Base-by-base conservation (phyloP, 2,797 vertebrate genomes). In the Parauchenoglanis punctatus region DNA sequence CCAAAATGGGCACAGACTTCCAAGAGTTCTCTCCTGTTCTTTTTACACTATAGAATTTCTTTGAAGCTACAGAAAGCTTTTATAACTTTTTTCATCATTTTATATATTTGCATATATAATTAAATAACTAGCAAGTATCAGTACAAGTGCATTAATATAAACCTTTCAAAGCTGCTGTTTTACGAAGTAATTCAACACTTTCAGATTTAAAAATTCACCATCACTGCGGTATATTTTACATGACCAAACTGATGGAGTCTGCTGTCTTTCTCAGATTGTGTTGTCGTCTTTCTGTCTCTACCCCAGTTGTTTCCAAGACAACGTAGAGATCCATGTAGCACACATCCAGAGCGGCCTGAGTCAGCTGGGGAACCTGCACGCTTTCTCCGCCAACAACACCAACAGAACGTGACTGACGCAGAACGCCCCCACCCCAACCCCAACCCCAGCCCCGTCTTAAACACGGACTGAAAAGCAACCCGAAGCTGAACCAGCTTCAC, bases 291-390 rank as follows among this genome's bases (percentile, higher is more conserved):
- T 65, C 25, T 17, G 15, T 78, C 17, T 56, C 17, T 20, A 10
- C 17, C 15, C 17, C 76, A 99, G 98, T 92, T 99, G 98, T 94
- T 99, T 99, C 95, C 98, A 99, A 96, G 98, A 99, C 93, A 99
- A 99, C 0, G 98, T 99, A 10, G 99, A 99, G 95, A 99, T 99
- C 93, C 98, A 99, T 0, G 98, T 99, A 93, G 98, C 98, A 92
- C 98, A 99, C 93, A 99, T 99, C 93, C 99, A 99, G 95, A 99
- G 98, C 35, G 98, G 99, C 91, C 96, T 99, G 92, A 99, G 98
- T 94, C 99, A 99, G 94, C 98, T 99, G 96, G 99, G 99, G 58
- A 99, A 99, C 91, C 95, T 99, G 91, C 98, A 99, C 6, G 99
- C 98, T 76, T 99, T 99, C 91, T 95, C 98, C 87, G 97, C 97